Conservation (phyloP, 2,888 invertebrate genomes). For the Dorcus parallelipipedus region DNA sequence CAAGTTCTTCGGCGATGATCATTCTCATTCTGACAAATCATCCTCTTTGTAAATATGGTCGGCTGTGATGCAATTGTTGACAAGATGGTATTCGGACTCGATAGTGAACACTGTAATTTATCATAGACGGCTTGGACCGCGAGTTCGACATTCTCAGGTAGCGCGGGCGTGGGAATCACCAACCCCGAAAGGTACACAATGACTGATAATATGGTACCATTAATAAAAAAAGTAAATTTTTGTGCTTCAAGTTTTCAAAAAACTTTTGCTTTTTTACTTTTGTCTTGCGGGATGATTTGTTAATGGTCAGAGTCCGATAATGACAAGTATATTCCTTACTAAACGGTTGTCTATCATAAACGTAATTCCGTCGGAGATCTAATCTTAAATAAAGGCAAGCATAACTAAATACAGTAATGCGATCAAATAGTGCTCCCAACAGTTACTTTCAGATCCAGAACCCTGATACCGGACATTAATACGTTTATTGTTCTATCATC, state of each 20-base stretch:
- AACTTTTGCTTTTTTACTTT: too few species aligned
- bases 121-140: not conserved
- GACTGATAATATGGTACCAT: too few species aligned
- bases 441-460: conserved; percentile 23
- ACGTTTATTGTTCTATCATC: conserved; percentile 17
- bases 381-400: conserved; percentile 38
- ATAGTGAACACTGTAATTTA: conserved; percentile 5
- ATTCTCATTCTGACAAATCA: too few species aligned
- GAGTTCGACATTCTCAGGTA: too few species aligned
- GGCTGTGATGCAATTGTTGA: conserved; percentile 9
- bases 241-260: too few species aligned
- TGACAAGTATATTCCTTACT: conserved; percentile 16
- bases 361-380: conserved; percentile 37
- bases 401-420: conserved; percentile 46
- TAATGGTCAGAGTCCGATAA: not conserved
- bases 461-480: conserved; percentile 18
- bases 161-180: too few species aligned
- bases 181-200: too few species aligned
- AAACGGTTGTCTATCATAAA: conserved; percentile 43
- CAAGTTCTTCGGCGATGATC: too few species aligned
- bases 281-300: too few species aligned
- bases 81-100: conserved; percentile 4
- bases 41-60: not conserved
- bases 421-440: conserved; percentile 37
- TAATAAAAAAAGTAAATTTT: too few species aligned